phyloP scores from a whole-genome alignment of 2,113 vertebrate species.

The Mormyrus iriodes region DNA sequence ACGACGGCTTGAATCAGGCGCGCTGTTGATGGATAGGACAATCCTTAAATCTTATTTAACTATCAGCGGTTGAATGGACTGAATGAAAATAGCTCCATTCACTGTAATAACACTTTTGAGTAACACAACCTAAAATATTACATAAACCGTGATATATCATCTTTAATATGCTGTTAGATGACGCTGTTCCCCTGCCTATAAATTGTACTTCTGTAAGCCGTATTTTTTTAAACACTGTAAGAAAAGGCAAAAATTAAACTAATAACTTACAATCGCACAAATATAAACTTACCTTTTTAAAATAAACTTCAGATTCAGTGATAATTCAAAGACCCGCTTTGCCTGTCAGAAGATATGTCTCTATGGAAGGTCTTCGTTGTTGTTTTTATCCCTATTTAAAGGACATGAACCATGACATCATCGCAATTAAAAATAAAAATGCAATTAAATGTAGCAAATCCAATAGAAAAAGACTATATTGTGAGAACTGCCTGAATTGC shows the following conservation, averaged over 20 bases:
- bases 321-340: neutral
- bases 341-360: neutral
- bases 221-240: neutral
- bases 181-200: neutral
- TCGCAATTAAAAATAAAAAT: constrained; percentile 59
- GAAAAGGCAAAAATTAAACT: neutral
- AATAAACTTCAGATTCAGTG: neutral
- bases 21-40: neutral
- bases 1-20: neutral
- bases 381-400: constrained; percentile 46
- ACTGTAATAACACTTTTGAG: neutral
- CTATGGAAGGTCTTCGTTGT: constrained; percentile 25
- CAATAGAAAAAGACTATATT: constrained; percentile 50
- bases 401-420: constrained; percentile 58
- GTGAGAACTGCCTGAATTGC: constrained; percentile 49
- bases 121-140: neutral
- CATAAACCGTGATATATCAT: neutral
- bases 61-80: neutral
- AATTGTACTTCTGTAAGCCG: neutral
- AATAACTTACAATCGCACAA: neutral
- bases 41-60: neutral
- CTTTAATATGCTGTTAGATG: neutral
- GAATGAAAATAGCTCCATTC: neutral
- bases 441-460: constrained; percentile 51
- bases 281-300: constrained; percentile 10